phyloP scores from a whole-genome alignment of 2,888 invertebrate species.

The Actias luna region DNA sequence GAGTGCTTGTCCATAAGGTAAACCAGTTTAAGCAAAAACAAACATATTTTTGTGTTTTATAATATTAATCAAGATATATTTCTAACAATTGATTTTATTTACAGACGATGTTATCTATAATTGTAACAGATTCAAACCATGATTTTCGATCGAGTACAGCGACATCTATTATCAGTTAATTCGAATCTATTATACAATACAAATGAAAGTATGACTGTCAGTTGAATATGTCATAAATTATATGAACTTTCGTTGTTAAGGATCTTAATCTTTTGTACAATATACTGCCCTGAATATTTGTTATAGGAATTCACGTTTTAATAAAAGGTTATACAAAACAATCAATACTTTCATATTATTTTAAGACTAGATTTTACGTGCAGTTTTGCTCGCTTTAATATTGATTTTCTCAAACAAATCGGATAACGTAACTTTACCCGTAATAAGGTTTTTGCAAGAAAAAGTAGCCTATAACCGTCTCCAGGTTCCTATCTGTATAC shows the following conservation, averaged over 20 bases:
- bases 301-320: constrained; percentile 7
- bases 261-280: constrained; percentile 20
- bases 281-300: constrained; percentile 7
- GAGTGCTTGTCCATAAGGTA: too few species aligned
- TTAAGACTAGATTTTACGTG: neutral
- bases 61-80: too few species aligned
- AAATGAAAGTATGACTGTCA: neutral
- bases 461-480: too few species aligned
- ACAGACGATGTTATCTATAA: constrained; percentile 9
- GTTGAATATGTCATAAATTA: constrained; percentile 4
- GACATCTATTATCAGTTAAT: neutral
- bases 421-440: too few species aligned
- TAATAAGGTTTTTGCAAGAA: too few species aligned
- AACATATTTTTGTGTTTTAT: too few species aligned
- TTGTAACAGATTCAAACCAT: constrained; percentile 19
- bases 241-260: constrained; percentile 15
- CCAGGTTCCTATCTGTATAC: too few species aligned
- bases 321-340: neutral
- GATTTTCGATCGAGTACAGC: neutral
- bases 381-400: neutral
- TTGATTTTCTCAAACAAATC: too few species aligned
- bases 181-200: neutral
- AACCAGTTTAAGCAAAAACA: too few species aligned
- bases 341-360: constrained; percentile 11
- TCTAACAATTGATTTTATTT: neutral